phyloP scores from a whole-genome alignment of 2,888 invertebrate species.

The Nemapogon koenigi region DNA sequence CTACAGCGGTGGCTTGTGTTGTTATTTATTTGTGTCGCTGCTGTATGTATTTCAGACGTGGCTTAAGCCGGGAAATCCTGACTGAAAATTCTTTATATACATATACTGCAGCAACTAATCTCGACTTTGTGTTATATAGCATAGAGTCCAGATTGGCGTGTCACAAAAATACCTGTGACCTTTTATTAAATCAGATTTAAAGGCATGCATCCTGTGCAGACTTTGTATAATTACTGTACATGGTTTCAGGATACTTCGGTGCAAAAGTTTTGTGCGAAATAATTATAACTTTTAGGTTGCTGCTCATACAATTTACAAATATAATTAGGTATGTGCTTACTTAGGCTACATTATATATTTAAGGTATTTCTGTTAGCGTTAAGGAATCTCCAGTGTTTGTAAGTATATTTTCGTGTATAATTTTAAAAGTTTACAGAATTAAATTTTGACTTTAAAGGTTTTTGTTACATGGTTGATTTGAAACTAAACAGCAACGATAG shows the following conservation, averaged over 20 bases:
- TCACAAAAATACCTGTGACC: conserved; percentile 24
- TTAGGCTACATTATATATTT: not conserved
- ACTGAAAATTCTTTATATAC: conserved; percentile 27
- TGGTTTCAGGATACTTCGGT: conserved; percentile 1
- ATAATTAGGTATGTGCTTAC: not conserved
- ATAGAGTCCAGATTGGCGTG: conserved; percentile 20
- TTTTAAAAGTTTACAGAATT: not conserved
- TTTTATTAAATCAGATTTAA: conserved; percentile 24
- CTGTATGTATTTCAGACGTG: conserved; percentile 40
- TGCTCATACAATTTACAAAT: not conserved
- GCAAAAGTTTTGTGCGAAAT: too few relatives aligned
- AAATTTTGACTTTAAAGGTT: not conserved
- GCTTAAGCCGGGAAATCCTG: conserved; percentile 42
- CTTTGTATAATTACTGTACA: conserved; percentile 41
- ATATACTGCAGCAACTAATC: conserved; percentile 16
- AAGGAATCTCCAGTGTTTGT: not conserved
- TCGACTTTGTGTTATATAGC: conserved; percentile 18
- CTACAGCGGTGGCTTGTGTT: conserved; percentile 35
- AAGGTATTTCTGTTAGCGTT: not conserved
- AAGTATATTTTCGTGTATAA: not conserved
- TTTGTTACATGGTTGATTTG: not conserved
- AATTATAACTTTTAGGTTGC: not conserved
- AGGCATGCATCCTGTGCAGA: conserved; percentile 36
- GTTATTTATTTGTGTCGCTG: conserved; percentile 44
- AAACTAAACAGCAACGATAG: conserved; percentile 2